Base-by-base conservation (phyloP, 2,888 invertebrate genomes). In the Rhimphoctona megacephalus region DNA sequence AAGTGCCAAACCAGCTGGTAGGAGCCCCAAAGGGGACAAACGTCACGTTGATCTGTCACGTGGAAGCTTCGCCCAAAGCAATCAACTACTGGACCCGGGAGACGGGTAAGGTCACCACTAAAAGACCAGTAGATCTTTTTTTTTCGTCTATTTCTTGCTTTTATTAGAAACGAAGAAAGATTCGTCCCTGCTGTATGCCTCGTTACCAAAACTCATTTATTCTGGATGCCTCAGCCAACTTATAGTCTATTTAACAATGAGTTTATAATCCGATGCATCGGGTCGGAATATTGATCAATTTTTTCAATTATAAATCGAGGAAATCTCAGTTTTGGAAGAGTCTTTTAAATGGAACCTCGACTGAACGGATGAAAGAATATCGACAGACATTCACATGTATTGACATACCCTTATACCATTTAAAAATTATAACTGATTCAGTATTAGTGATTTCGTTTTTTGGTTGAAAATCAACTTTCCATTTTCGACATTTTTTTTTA, bases 1-100 rank as follows among this genome's bases (percentile, higher is more conserved):
- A 98, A 96, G 98, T 98, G 91, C 98, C 98, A 91, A 98, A 98
- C 95, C 98, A 98, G 95, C 96, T 98, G 94, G 98, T 98, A 88
- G 98, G 98, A 52, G 98, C 98, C 86, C 98, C 98, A 80, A 96
- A 97, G 90, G 97, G 97, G 91, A 97, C 97, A 89, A 97, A 98
- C 94, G 98, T 98, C 93, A 97, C 97, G 86, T 96, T 98, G 91
- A 97, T 98, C 94, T 96, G 96, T 93, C 97, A 97, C 94, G 98
- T 98, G 85, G 98, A 98, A 94, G 98, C 98, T 83, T 98, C 98
- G 83, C 98, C 98, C 54, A 98, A 98, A 95, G 98, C 98, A 93
- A 98, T 98, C 95, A 98, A 98, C 96, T 98, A 98, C 95, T 98
- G 98, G 98, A 98, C 97, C 87, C 96, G 98, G 93, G 98, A 98